A percentile compares a stretch with the other conserved stretches of the same genome.
These are phyloP conservation scores for Tokudaia tokunoshimensis DNA, from an alignment of 2,797 vertebrate species.

Conservation along the genomic window DNA sequence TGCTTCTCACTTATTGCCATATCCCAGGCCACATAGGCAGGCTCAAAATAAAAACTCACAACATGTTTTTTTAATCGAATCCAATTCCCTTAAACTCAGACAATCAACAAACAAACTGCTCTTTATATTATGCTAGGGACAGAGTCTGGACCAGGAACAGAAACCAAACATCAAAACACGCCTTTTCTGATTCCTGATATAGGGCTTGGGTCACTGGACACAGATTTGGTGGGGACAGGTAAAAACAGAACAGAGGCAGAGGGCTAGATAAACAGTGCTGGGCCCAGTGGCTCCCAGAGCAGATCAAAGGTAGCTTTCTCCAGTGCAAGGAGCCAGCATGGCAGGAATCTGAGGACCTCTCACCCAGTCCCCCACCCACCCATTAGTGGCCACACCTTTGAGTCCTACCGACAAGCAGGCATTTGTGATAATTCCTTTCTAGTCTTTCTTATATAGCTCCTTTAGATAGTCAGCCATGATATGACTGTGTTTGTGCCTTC, in stretches of 20 bases:
- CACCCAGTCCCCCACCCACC: conserved; percentile 53
- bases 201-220: conserved; percentile 64
- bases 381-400: conserved; percentile 53
- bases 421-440: conserved; percentile 58
- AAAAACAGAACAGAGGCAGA: conserved; percentile 27
- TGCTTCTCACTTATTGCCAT: conserved; percentile 63
- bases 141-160: conserved; percentile 63
- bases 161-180: conserved; percentile 56
- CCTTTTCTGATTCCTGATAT: conserved; percentile 65
- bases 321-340: conserved; percentile 60
- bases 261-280: conserved; percentile 69
- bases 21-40: neutral
- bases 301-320: conserved; percentile 73
- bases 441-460: neutral
- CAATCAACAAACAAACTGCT: conserved; percentile 48
- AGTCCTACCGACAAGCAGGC: neutral
- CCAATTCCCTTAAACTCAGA: conserved; percentile 48
- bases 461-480: conserved; percentile 29
- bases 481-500: neutral
- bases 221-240: conserved; percentile 50
- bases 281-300: conserved; percentile 47
- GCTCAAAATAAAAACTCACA: conserved; percentile 36
- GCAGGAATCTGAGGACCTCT: conserved; percentile 79
- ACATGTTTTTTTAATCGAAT: conserved; percentile 53
- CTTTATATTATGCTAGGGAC: conserved; percentile 60